phyloP scores from a whole-genome alignment of 2,888 invertebrate genomes.

The Yponomeuta cagnagella region DNA sequence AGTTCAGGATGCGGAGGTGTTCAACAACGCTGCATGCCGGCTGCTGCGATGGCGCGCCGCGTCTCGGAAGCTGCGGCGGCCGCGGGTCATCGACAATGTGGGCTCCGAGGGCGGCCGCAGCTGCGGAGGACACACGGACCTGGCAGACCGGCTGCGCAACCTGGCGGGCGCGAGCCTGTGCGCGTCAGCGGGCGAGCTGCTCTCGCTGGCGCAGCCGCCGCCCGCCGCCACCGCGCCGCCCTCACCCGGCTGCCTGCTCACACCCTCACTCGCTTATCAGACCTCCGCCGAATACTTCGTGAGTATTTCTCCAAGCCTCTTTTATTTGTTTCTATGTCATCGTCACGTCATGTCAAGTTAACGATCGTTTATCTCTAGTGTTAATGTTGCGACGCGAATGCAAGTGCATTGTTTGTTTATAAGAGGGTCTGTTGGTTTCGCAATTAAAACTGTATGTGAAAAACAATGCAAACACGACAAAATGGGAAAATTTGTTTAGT shows the following conservation, averaged over 20 bases:
- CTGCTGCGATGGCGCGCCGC: constrained; percentile 70
- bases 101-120: constrained; percentile 41
- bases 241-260: constrained; percentile 64
- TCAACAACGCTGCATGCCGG: constrained; percentile 65
- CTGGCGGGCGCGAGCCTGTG: constrained; percentile 56
- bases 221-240: constrained; percentile 67
- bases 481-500: no score
- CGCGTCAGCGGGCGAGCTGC: constrained; percentile 61
- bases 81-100: constrained; percentile 66
- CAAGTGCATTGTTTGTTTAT: no score
- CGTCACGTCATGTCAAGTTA: no score
- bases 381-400: no score
- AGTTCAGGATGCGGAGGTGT: constrained; percentile 38
- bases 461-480: no score
- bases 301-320: constrained; percentile 30
- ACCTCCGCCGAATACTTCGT: constrained; percentile 63
- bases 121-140: constrained; percentile 55
- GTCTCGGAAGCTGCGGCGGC: constrained; percentile 66
- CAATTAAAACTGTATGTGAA: no score
- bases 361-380: no score
- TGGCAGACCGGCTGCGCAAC: constrained; percentile 62
- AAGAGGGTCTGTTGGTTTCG: no score
- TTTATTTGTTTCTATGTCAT: no score
- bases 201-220: constrained; percentile 63
- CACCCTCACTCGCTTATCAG: constrained; percentile 64